Evolutionary conservation across 1,140 invertebrate species (phyloP), one percentile per base, ranked within the genome.

Genomic region (Gryllus bimaculatus): DNA sequence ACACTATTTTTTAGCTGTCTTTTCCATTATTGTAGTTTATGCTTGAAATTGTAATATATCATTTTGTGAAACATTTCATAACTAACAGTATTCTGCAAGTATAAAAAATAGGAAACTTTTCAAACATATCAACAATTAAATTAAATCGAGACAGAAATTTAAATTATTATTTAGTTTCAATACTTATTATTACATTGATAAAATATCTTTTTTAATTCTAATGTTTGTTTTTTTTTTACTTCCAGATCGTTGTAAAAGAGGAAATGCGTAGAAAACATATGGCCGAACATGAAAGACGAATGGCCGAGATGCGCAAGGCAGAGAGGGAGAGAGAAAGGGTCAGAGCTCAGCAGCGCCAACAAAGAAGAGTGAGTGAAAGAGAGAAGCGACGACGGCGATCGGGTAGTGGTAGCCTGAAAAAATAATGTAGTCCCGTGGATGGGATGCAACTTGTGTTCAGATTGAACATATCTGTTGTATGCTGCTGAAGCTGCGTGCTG

Each of bases 241-340:
- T 86, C 15, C 83, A 95, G 94, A 96, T 96, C 84, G 92, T 92
- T 79, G 89, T 94, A 82, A 96, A 96, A 85, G 94, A 96, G 87
- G 93, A 95, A 84, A 92, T 94, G 86, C 88, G 95, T 77, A 89
- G 93, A 77, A 91, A 94, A 83, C 93, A 94, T 82, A 93, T 96
- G 90, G 93, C 92, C 48, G 94, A 95, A 85, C 92, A 95, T 82
- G 93, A 95, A 83, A 88, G 92, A 76, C 89, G 92, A 82, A 84
- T 93, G 82, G 92, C 92, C 85, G 93, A 94, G 85, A 88, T 92
- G 84, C 90, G 90, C 81, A 88, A 87, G 82, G 85, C 84, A 47
- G 85, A 87, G 79, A 84, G 85, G 83, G 85, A 85, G 81, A 84
- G 86, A 74, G 84, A 87, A 21, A 48, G 80, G 10, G 76, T 47